A percentile compares a stretch with the other conserved stretches of the same genome.
phyloP scores from a whole-genome alignment of 2,888 invertebrate species.

The Dioctria rufipes region DNA sequence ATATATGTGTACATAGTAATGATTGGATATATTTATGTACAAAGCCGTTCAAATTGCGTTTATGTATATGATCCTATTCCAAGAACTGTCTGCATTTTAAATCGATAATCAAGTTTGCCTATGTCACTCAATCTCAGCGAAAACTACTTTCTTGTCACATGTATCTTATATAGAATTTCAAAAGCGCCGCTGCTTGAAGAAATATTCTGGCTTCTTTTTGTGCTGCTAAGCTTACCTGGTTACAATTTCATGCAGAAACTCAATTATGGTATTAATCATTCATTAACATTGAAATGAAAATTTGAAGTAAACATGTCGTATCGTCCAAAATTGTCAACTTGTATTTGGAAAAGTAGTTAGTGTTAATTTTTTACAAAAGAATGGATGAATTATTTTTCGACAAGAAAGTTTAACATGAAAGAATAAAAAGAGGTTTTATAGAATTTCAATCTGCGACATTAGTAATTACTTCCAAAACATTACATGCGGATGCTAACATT shows the following conservation, averaged over 20 bases:
- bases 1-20: neutral
- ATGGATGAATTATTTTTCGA: too few relatives aligned
- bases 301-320: too few relatives aligned
- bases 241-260: slow-evolving; percentile 1
- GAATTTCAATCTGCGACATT: too few relatives aligned
- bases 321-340: too few relatives aligned
- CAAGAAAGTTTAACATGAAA: too few relatives aligned
- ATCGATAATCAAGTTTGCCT: slow-evolving; percentile 31
- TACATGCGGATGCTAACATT: too few relatives aligned
- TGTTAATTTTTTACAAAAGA: too few relatives aligned
- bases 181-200: slow-evolving; percentile 21
- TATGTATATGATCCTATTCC: slow-evolving; percentile 10
- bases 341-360: too few relatives aligned
- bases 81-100: slow-evolving; percentile 14
- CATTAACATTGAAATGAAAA: slow-evolving; percentile 16
- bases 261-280: slow-evolving; percentile 26
- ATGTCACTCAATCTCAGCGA: slow-evolving; percentile 23
- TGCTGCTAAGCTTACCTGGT: slow-evolving; percentile 2
- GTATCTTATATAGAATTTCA: neutral
- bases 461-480: too few relatives aligned
- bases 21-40: too few relatives aligned
- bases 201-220: neutral
- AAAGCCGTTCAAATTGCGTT: neutral
- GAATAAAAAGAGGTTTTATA: too few relatives aligned
- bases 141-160: slow-evolving; percentile 15